Percentiles rank a stretch among this genome's conserved stretches.
These are phyloP conservation scores for Aphidius gifuensis DNA, from an alignment of 1,140 invertebrate species.

Conservation along the genomic window DNA sequence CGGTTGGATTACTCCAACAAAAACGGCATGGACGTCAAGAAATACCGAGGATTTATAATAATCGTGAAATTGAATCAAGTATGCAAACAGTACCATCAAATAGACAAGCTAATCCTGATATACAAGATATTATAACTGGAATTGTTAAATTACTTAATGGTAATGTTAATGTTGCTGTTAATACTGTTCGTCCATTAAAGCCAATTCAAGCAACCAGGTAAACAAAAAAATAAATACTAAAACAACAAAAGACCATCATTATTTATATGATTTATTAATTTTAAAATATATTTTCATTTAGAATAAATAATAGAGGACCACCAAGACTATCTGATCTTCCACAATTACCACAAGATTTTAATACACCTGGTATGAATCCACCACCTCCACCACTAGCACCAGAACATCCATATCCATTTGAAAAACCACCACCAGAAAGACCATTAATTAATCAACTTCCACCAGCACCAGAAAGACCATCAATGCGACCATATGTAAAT, in stretches of 20 bases:
- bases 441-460: slow-evolving; percentile 66
- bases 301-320: slow-evolving; percentile 87
- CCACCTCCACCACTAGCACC: slow-evolving; percentile 50
- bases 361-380: slow-evolving; percentile 58
- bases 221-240: slow-evolving; percentile 10
- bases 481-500: slow-evolving; percentile 60
- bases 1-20: slow-evolving; percentile 32
- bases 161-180: slow-evolving; percentile 78
- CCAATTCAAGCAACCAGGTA: slow-evolving; percentile 53
- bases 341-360: slow-evolving; percentile 65
- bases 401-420: slow-evolving; percentile 46
- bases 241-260: not conserved
- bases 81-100: slow-evolving; percentile 41
- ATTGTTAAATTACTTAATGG: slow-evolving; percentile 86
- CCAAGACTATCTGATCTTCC: slow-evolving; percentile 75
- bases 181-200: slow-evolving; percentile 59
- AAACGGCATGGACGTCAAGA: slow-evolving; percentile 44
- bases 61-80: slow-evolving; percentile 36
- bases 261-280: not conserved
- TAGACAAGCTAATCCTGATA: slow-evolving; percentile 71
- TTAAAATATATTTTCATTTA: slow-evolving; percentile 29
- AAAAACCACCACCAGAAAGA: slow-evolving; percentile 54
- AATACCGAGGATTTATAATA: slow-evolving; percentile 47
- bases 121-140: slow-evolving; percentile 87
- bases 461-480: slow-evolving; percentile 33